phyloP scores from a whole-genome alignment of 1,140 invertebrate genomes.

The Platyura marginata region DNA sequence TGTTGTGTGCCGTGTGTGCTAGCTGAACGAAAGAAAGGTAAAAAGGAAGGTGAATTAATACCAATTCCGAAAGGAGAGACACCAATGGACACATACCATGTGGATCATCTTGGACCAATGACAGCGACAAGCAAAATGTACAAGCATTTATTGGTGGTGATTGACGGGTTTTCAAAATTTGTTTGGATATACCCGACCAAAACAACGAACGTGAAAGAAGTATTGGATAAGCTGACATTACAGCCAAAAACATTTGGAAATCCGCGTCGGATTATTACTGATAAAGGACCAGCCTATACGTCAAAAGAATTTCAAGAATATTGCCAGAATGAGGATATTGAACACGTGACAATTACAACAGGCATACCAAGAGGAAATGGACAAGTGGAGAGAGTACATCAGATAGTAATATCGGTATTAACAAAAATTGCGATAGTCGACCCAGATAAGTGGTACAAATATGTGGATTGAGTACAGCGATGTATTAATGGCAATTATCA shows the following conservation, averaged over 20 bases:
- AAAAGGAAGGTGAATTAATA: slow-evolving; percentile 19
- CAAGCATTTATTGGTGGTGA: slow-evolving; percentile 18
- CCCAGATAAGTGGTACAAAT: slow-evolving; percentile 14
- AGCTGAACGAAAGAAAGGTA: slow-evolving; percentile 14
- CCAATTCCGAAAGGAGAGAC: slow-evolving; percentile 12
- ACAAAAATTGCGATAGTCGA: slow-evolving; percentile 13
- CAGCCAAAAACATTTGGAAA: slow-evolving; percentile 12
- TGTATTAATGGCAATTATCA: slow-evolving; percentile 16
- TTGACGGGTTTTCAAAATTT: slow-evolving; percentile 25
- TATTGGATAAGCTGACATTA: slow-evolving; percentile 11
- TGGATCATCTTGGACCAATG: slow-evolving; percentile 16
- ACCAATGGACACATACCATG: slow-evolving; percentile 10
- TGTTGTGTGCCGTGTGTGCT: slow-evolving; percentile 18
- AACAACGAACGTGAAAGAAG: slow-evolving; percentile 12
- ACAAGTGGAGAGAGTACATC: slow-evolving; percentile 10
- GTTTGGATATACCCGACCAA: slow-evolving; percentile 19
- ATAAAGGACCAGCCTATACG: slow-evolving; percentile 4
- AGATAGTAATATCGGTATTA: slow-evolving; percentile 9
- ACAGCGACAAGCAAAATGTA: slow-evolving; percentile 19
- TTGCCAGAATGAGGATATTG: slow-evolving; percentile 8
- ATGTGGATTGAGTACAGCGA: slow-evolving; percentile 13
- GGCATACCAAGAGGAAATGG: slow-evolving; percentile 9
- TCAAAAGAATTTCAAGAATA: slow-evolving; percentile 3
- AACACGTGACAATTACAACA: slow-evolving; percentile 9
- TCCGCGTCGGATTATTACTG: slow-evolving; percentile 4